Evolutionary conservation across 2,113 vertebrate genomes (phyloP), one percentile per base, ranked within the genome.

Genomic region (Dicrurus megarhynchus): DNA sequence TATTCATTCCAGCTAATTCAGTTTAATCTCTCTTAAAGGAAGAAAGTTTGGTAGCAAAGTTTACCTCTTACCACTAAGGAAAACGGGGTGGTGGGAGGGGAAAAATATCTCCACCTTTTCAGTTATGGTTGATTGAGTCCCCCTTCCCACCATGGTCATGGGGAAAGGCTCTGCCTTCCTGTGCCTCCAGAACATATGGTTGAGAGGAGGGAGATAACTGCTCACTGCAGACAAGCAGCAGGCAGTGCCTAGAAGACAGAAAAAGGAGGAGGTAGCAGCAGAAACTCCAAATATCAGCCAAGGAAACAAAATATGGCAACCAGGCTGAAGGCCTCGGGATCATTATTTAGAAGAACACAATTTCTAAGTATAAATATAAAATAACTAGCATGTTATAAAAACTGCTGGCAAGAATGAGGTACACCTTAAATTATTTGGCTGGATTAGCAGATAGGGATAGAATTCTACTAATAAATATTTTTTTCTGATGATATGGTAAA

Each of bases 341-440:
- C 35, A 44, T 85, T 59, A 33, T 71, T 78, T 90, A 95, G 87
- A 94, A 89, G 13, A 70, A 60, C 37, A 50, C 39, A 61, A 44
- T 91, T 52, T 82, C 82, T 84, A 93, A 63, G 47, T 52, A 81
- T 60, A 78, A 94, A 93, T 74, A 88, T 87, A 71, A 84, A 91
- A 59, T 81, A 64, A 90, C 59, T 77, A 94, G 16, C 41, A 61
- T 10, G 15, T 79, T 95, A 84, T 69, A 85, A 90, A 96, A 95
- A 10, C 47, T 74, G 27, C 32, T 90, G 75, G 32, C 60, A 84
- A 79, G 63, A 80, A 82, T 37, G 26, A 94, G 4, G 33, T 50
- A 18, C 13, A 67, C 11, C 13, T 84, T 49, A 55, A 42, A 49
- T 41, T 22, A 70, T 86, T 93, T 69, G n/a, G 3, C 33, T 59